Evolutionary conservation across 1,140 invertebrate genomes (phyloP).

Genomic region (Colletes gigas): DNA sequence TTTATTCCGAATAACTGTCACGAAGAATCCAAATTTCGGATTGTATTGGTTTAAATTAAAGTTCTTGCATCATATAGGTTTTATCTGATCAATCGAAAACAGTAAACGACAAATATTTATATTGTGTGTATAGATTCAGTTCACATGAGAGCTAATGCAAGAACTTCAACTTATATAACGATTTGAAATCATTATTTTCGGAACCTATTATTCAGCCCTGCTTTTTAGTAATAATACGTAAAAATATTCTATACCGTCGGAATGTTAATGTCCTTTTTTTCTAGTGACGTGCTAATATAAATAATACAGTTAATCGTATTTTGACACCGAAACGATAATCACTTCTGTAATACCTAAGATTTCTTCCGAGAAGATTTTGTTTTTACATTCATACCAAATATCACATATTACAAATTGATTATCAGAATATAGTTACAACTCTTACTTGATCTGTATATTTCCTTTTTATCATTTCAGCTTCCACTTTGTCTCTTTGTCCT

Average conservation of each 20-base stretch:
- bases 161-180: no score
- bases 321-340: background rate
- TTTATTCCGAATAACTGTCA: no score
- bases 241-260: background rate
- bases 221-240: background rate
- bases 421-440: slow-evolving; percentile 63
- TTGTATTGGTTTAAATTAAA: no score
- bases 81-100: no score
- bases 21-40: no score
- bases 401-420: slow-evolving; percentile 11
- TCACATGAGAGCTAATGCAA: no score
- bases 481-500: slow-evolving; percentile 67
- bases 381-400: slow-evolving; percentile 22
- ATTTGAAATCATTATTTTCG: no score
- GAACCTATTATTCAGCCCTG: no score
- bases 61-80: no score
- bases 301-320: background rate
- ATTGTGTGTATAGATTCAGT: no score
- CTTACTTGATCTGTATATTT: slow-evolving; percentile 62
- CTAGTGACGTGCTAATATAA: background rate
- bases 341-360: slow-evolving; percentile 13
- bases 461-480: slow-evolving; percentile 54
- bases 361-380: background rate
- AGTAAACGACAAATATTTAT: no score
- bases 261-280: slow-evolving; percentile 8